Base-by-base conservation (phyloP, 2,797 vertebrate genomes). In the Pantherophis alleghaniensis region DNA sequence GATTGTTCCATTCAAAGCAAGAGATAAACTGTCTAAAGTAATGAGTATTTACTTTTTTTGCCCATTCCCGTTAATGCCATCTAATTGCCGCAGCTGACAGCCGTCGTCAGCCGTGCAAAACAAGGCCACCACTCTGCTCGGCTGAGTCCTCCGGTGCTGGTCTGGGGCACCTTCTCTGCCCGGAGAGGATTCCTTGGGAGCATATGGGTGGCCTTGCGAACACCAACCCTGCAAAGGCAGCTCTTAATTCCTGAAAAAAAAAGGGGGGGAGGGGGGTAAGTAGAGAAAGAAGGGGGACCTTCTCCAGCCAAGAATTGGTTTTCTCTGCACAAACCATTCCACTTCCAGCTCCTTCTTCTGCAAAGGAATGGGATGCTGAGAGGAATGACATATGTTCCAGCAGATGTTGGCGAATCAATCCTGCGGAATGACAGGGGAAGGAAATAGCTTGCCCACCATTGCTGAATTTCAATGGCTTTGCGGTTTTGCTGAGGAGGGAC, bases 361-460 rank as follows among this genome's bases (percentile, higher is more conserved):
- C 88, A 95, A 95, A 94, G 91, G 61, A 79, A 22, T 47, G 83
- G 90, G 69, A 22, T 24, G 91, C 95, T 32, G 92, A 91, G 90
- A 60, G 94, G 14, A 96, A 87, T 55, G 95, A 90, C 97, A 97
- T 93, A 95, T 97, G 97, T 94, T 95, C 56, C 51, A 26, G 95
- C 97, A 97, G 97, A 97, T 97, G 97, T 96, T 96, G 94, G 0
- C 1, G 94, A 96, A 94, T 93, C 94, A 94, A 95, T 93, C 94
- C 96, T 95, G 57, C 90, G 7, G 5, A 96, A 79, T 94, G 10
- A 95, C 89, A 9, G 95, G 92, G 92, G 87, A 92, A 63, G 6
- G 92, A 92, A 93, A 95, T 94, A 92, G 7, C 90, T 95, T 93
- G 95, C 95, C 95, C 95, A 87, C 95, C 92, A 89, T 95, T 11